Evolutionary conservation across 2,888 invertebrate genomes (phyloP), one percentile per base, ranked within the genome.

Genomic region (Andrena flavipes): DNA sequence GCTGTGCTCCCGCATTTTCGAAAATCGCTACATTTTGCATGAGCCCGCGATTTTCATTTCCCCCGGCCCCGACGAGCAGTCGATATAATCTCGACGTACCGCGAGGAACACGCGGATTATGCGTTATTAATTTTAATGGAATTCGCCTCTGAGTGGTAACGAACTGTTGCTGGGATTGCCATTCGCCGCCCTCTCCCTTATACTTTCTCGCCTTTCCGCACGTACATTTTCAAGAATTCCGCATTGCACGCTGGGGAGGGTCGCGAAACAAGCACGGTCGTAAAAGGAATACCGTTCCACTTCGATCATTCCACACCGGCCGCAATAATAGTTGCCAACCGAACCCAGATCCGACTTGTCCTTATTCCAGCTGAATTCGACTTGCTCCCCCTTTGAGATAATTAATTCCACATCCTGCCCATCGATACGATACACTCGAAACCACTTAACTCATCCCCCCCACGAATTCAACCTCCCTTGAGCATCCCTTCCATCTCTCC

Each of bases 111-210:
- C 78, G 72, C 65, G 73, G 84, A 84, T 86, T 77, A 80, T 76
- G 77, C 67, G 68, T 83, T 88, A 82, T 88, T 87, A 88, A 88
- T 77, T 88, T 84, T 80, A 88, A 88, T 86, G 81, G 79, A 82
- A 84, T 80, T 74, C 71, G 16, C 65, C 75, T 35, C 10, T 48
- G 73, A 73, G 56, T 67, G 62, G 79, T 68, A 75, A 83, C 83
- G 74, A 76, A 76, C 67, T 54, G 73, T 67, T 71, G 20, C 59
- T 29, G 26, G 0, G 8, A 54, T 33, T 10, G 20, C 20, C 62
- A 35, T 49, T 59, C 20, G 29, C 10, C n/a, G 10, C 20, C 2
- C 13, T 30, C 29, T 49, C 30, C 30, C n/a, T 42, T 54, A 26
- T 48, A 33, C 29, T 64, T 42, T 20, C 16, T 26, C n/a, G 6